These are phyloP conservation scores for Struthio camelus DNA, from an alignment of 2,113 vertebrate genomes.

Conservation along the genomic window DNA sequence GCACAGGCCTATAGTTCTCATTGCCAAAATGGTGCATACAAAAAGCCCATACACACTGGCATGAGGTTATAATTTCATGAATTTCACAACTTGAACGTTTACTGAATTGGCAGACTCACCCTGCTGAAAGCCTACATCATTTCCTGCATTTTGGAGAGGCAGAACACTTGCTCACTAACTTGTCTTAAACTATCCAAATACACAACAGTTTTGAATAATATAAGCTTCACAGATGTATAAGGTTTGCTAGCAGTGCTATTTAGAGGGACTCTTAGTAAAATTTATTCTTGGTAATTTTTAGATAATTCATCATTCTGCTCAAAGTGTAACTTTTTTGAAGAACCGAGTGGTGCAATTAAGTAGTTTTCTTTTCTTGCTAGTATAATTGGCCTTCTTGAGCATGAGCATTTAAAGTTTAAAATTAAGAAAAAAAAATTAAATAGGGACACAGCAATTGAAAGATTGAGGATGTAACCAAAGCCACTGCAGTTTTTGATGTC, in stretches of 20 bases:
- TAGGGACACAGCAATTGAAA: background rate
- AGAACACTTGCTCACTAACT: slow-evolving; percentile 14
- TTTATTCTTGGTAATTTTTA: background rate
- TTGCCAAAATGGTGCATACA: background rate
- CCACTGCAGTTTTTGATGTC: slow-evolving; percentile 86
- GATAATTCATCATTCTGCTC: background rate
- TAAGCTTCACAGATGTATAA: background rate
- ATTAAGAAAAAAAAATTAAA: background rate
- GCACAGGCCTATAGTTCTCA: background rate
- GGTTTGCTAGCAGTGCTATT: background rate
- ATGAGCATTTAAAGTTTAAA: background rate
- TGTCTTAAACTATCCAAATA: background rate
- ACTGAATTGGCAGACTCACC: background rate
- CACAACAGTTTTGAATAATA: background rate
- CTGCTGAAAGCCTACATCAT: background rate
- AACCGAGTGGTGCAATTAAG: background rate
- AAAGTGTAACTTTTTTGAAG: background rate
- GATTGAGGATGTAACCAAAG: background rate
- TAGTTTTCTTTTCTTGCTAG: background rate
- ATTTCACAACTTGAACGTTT: background rate
- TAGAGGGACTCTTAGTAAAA: background rate
- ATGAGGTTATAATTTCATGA: background rate
- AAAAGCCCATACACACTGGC: background rate
- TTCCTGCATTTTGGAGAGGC: background rate
- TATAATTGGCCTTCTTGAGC: background rate